Conservation (phyloP, 1,140 invertebrate species). For the Chymomyza costata region DNA sequence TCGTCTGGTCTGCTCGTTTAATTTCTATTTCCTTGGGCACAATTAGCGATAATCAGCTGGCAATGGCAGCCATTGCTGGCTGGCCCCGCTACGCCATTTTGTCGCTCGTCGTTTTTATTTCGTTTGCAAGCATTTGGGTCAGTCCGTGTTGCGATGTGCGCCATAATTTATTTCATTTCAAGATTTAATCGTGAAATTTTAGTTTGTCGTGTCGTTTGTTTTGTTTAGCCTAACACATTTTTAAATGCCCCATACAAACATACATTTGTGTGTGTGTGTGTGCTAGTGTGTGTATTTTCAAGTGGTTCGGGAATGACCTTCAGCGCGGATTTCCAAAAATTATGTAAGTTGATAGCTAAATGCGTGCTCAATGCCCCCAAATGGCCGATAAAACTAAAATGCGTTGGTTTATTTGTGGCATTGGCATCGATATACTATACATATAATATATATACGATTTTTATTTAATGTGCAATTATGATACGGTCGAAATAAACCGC, state of each 20-base stretch:
- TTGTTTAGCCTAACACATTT: constrained; percentile 35
- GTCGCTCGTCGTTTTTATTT: constrained; percentile 12
- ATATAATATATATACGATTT: too few relatives aligned
- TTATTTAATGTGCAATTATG: too few relatives aligned
- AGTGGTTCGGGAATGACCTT: constrained; percentile 34
- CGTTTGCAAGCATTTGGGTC: constrained; percentile 53
- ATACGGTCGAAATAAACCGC: too few relatives aligned
- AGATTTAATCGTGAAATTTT: constrained; percentile 53
- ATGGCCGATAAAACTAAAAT: not conserved
- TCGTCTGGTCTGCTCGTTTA: constrained; percentile 32
- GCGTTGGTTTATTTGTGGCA: not conserved
- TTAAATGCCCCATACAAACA: constrained; percentile 36
- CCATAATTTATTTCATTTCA: constrained; percentile 61
- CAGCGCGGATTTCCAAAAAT: constrained; percentile 34
- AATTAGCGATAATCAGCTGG: constrained; percentile 65
- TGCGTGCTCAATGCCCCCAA: not conserved
- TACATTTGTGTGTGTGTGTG: not conserved
- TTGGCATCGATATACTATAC: too few relatives aligned
- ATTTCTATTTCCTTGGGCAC: constrained; percentile 53
- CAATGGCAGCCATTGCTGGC: constrained; percentile 23
- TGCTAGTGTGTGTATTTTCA: too few relatives aligned
- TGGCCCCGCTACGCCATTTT: constrained; percentile 10
- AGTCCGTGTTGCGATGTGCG: constrained; percentile 50
- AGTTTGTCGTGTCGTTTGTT: constrained; percentile 41
- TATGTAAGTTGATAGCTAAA: constrained; percentile 16